Evolutionary conservation across 2,113 vertebrate species (phyloP), one percentile per base, ranked within the genome.

Genomic region (Chaetodon trifascialis): DNA sequence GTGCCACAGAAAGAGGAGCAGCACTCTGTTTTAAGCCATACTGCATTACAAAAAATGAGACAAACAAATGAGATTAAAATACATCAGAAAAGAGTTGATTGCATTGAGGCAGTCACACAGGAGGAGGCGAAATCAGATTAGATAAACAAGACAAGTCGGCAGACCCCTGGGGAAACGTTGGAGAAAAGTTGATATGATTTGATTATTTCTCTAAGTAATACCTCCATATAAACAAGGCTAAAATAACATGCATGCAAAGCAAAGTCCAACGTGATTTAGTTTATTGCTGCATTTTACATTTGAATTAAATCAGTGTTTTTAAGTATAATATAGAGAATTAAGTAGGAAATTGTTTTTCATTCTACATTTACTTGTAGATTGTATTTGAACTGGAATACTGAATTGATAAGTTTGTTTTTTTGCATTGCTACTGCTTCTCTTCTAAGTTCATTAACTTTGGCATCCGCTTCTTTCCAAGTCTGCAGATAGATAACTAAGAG

Each of bases 11-110:
- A 68, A 65, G 12, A 15, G 16, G 7, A 17, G 16, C 34, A 75
- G 4, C 30, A 23, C 12, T 54, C 19, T 54, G 75, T 11, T 40
- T 40, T 54, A 16, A 54, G 47, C 49, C 42, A 34, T 51, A 64
- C 3, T 42, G 56, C 25, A n/a, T 42, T 34, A 55, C 47, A 36
- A 66, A 38, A 15, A 6, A 38, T 23, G 54, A 23, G 46, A 52
- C 21, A 49, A 51, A 76, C 15, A 65, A 79, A 65, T 71, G 23
- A n/a, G 36, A 59, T 77, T 51, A 58, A 77, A 77, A 73, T 56
- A 66, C 60, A 67, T 9, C 47, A 38, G 16, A 58, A 40, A 12
- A 56, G 36, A 70, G 51, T 60, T 66, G 58, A 58, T 44, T 74
- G 46, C 15, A 56, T n/a, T 25, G 21, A 15, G 68, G 68, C 55